phyloP scores from a whole-genome alignment of 2,888 invertebrate genomes.

The Iphiclides podalirius region DNA sequence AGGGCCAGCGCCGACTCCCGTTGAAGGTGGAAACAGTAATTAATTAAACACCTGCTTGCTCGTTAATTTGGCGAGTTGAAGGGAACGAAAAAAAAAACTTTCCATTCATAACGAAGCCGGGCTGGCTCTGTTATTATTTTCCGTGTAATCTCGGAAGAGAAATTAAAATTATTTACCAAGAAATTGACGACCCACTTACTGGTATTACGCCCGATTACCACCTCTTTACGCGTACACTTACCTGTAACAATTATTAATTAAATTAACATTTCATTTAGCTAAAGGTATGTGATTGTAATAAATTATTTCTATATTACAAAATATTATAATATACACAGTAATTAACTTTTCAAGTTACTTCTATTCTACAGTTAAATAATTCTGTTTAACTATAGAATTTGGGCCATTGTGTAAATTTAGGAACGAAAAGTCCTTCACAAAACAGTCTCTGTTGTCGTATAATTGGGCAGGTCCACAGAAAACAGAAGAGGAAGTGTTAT shows the following conservation, averaged over 20 bases:
- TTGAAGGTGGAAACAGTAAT: constrained; percentile 38
- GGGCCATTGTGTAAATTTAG: background rate
- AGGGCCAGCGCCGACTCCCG: constrained; percentile 10
- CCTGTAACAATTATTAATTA: constrained; percentile 5
- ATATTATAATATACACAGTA: background rate
- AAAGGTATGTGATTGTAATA: too few species aligned
- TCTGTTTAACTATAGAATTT: too few species aligned
- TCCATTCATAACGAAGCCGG: constrained; percentile 30
- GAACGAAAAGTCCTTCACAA: background rate
- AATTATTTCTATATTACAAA: too few species aligned
- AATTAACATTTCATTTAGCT: background rate
- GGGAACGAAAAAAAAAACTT: constrained; percentile 30
- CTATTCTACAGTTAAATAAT: too few species aligned
- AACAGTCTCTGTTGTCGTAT: too few species aligned
- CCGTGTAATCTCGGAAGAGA: background rate
- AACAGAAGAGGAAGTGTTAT: too few species aligned
- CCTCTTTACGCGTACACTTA: constrained; percentile 1
- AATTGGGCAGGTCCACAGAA: too few species aligned
- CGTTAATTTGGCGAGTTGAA: constrained; percentile 40
- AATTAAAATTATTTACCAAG: background rate
- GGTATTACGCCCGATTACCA: background rate
- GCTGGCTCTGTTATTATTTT: constrained; percentile 23
- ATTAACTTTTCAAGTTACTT: too few species aligned
- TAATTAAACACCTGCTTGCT: constrained; percentile 51
- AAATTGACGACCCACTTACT: background rate